Conservation (phyloP, 2,113 vertebrate genomes). For the Calyptomena viridis region DNA sequence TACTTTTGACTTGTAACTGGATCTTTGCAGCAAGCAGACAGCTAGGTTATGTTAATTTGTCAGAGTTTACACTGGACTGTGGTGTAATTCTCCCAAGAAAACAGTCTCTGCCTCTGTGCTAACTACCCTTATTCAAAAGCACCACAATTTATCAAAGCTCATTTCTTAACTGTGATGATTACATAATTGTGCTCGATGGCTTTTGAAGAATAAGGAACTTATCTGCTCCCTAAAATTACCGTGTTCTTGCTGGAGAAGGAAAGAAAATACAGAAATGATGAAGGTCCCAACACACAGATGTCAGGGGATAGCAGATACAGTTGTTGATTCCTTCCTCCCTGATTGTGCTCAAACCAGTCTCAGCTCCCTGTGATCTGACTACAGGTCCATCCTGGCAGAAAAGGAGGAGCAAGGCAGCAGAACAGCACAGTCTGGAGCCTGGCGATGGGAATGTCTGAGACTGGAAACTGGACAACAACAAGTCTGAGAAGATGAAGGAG, state of each 20-base stretch:
- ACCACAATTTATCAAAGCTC: background rate
- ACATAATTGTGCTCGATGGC: background rate
- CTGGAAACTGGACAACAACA: background rate
- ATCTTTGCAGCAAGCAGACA: background rate
- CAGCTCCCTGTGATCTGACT: background rate
- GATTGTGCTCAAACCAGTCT: background rate
- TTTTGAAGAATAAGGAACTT: background rate
- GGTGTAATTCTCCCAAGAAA: background rate
- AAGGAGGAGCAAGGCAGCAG: background rate
- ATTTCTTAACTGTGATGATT: background rate
- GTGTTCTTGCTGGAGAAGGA: background rate
- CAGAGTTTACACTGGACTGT: background rate
- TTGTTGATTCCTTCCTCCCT: background rate
- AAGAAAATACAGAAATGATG: background rate
- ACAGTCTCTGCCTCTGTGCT: background rate
- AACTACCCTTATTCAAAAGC: background rate
- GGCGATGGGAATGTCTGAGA: background rate
- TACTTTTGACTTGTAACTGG: background rate
- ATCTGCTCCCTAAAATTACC: background rate
- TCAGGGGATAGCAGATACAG: background rate
- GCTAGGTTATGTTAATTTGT: background rate
- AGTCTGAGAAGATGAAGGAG: background rate
- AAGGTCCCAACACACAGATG: background rate
- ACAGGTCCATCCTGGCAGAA: rapidly evolving
- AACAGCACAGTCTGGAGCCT: background rate